Base-by-base conservation (phyloP, 2,888 invertebrate species). In the Monopis laevigella region DNA sequence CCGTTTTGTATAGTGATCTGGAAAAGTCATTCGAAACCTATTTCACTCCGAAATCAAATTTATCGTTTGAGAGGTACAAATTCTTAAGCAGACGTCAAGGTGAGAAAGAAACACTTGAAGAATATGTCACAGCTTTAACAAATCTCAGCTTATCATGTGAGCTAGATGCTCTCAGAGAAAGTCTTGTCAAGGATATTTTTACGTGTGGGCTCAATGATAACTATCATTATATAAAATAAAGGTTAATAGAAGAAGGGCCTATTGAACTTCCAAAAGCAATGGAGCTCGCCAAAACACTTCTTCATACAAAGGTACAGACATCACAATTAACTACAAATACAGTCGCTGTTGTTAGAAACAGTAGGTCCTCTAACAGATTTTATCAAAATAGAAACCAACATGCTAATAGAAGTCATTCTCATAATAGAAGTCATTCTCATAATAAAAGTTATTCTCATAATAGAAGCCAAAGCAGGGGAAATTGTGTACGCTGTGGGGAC, bases 71-170 rank as follows among this genome's bases (percentile, higher is more conserved):
- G n/a, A n/a, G n/a, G n/a, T n/a, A n/a, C n/a, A n/a, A n/a, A n/a
- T n/a, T n/a, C n/a, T n/a, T n/a, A n/a, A n/a, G n/a, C 13, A 14
- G 14, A 16, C 11, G 12, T 5, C 11, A 34, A 16, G 5, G 14
- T 11, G 5, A 13, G 14, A 14, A 12, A 10, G 14, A 34, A 34
- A 5, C 6, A n/a, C 14, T 18, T 3, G 19, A 36, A 18, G 18
- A 18, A n/a, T 36, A 18, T 36, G 19, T 36, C 11, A 18, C 19
- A 18, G n/a, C 11, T n/a, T 18, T 36, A 6, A 36, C 11, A 16
- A 18, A 36, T 12, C 11, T 36, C 2, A 36, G 36, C 18, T 11
- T 18, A 4, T 17, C 36, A 7, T 36, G 36, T 36, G 36, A 36
- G 19, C 18, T 36, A 4, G 36, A 19, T 13, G 14, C 4, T 4